Evolutionary conservation across 1,140 invertebrate genomes (phyloP).

Genomic region (Portunus trituberculatus): DNA sequence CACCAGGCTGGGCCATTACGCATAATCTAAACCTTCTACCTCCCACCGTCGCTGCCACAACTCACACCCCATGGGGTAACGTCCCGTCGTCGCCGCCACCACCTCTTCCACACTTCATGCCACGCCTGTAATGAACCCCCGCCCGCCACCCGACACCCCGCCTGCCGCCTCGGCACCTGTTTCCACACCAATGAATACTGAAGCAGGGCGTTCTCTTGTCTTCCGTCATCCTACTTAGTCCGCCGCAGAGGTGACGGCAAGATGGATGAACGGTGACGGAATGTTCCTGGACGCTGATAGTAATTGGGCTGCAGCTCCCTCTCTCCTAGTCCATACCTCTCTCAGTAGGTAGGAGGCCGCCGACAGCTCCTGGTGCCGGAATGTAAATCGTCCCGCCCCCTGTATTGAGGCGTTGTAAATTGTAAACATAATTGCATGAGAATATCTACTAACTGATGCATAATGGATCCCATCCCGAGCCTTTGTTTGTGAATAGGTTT

Average conservation of each 20-base stretch:
- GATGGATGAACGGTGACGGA: no score
- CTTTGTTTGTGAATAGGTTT: conserved; percentile 71
- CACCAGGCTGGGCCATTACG: conserved; percentile 41
- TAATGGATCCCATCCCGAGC: conserved; percentile 66
- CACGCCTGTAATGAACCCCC: not conserved
- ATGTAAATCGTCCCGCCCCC: conserved; percentile 35
- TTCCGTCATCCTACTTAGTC: no score
- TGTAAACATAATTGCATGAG: conserved; percentile 59
- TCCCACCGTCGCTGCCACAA: conserved; percentile 43
- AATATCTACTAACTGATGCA: conserved; percentile 69
- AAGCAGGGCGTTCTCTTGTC: no score
- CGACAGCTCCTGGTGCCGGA: conserved; percentile 27
- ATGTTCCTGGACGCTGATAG: not conserved
- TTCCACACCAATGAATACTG: no score
- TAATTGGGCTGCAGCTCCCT: not conserved
- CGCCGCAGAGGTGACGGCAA: no score
- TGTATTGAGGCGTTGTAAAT: conserved; percentile 62
- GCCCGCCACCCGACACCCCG: not conserved
- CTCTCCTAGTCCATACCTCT: not conserved
- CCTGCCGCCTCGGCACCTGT: not conserved
- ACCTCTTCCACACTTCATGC: conserved; percentile 20
- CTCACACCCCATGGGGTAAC: conserved; percentile 46
- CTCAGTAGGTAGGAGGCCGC: not conserved
- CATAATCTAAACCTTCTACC: conserved; percentile 51
- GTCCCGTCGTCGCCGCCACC: not conserved